phyloP scores from a whole-genome alignment of 2,113 vertebrate species.

The Urocynchramus pylzowi region DNA sequence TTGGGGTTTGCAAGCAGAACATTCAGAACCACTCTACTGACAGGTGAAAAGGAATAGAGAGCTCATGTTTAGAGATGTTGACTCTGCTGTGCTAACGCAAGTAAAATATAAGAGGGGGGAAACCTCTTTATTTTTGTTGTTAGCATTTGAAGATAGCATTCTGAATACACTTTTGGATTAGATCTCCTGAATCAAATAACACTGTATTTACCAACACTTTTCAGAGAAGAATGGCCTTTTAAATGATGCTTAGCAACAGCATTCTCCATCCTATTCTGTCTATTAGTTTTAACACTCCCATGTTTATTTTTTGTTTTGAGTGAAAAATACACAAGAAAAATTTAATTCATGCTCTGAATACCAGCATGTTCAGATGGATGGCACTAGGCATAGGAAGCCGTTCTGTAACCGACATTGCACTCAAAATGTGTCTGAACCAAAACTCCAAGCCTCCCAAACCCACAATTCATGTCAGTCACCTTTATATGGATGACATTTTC shows the following conservation, averaged over 20 bases:
- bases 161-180: constrained; percentile 4
- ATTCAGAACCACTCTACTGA: neutral
- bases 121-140: neutral
- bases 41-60: neutral
- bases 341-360: neutral
- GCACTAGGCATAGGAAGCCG: neutral
- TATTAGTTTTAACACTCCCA: neutral
- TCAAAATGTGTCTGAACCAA: neutral
- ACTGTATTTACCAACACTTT: constrained; percentile 11
- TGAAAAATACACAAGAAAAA: neutral
- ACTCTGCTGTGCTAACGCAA: neutral
- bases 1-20: neutral
- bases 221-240: constrained; percentile 10
- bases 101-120: neutral
- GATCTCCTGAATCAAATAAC: neutral
- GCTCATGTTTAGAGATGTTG: neutral
- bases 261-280: neutral
- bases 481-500: neutral
- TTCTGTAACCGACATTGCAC: neutral
- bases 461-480: neutral
- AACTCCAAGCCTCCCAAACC: neutral
- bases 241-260: constrained; percentile 35
- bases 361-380: neutral
- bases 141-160: neutral
- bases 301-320: neutral